Evolutionary conservation across 2,888 invertebrate genomes (phyloP), one percentile per base, ranked within the genome.

Genomic region (Escarpia spicata): DNA sequence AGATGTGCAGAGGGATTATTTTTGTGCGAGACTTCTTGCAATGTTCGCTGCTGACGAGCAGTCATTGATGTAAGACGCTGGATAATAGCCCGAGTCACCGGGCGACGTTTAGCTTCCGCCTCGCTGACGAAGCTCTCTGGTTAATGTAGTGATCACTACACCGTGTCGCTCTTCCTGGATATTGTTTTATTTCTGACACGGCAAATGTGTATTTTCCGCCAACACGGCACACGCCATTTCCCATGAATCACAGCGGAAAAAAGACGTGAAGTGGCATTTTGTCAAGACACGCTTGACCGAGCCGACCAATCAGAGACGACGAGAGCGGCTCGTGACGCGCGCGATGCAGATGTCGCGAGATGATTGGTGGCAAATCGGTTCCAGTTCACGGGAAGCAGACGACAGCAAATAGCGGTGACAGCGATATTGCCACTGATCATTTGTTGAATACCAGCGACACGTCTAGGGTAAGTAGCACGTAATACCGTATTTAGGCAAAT

Each of bases 91-190:
- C 75, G 75, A 75, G 75, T 75, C 75, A 75, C 75, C 75, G 75
- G 26, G n/a, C n/a, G 75, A 75, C 75, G 75, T 75, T 26, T 75
- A 26, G 75, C n/a, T 75, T 75, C 75, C 75, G 75, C 75, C 75
- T 26, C 75, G 26, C 75, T 75, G 75, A 75, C 75, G 19, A 75
- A 75, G 75, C 19, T 15, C 75, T 26, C n/a, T 75, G n/a, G 26
- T 75, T 75, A 75, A 75, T 75, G 19, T 75, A 75, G 26, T 26
- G 75, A 75, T 75, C 75, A 75, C n/a, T n/a, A 75, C 75, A 75
- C 75, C 75, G 75, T 75, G 26, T 75, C 75, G 75, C 75, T 75
- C 75, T 75, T 75, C 75, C 75, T 75, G 75, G 75, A 75, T 75
- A 75, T 75, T 75, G 75, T 75, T 75, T 75, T 75, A 75, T 75